phyloP scores from a whole-genome alignment of 2,888 invertebrate genomes.

The Osedax frankpressi region DNA sequence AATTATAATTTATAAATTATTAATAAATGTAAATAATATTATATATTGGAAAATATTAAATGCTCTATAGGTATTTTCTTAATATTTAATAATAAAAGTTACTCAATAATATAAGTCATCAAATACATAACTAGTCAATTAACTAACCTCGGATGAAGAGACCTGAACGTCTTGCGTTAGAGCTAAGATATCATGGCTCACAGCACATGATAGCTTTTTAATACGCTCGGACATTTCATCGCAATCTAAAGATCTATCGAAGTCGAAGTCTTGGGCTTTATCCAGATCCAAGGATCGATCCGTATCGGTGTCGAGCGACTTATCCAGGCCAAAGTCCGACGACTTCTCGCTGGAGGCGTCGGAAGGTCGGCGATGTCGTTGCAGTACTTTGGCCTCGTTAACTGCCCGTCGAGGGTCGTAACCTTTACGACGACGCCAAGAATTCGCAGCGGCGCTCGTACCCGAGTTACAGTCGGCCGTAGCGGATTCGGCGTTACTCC shows the following conservation, averaged over 20 bases:
- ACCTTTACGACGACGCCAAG: conserved; percentile 86
- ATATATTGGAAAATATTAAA: no score
- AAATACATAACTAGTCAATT: no score
- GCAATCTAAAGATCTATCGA: no score
- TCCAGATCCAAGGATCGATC: neutral
- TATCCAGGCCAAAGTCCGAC: neutral
- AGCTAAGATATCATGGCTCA: conserved; percentile 8
- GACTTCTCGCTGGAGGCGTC: neutral
- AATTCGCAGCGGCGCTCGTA: conserved; percentile 56
- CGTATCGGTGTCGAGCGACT: neutral
- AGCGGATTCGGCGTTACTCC: neutral
- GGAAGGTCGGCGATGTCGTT: neutral
- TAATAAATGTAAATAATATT: no score
- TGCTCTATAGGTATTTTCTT: no score
- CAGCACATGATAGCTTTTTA: neutral
- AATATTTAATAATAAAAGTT: no score
- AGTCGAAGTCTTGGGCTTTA: neutral
- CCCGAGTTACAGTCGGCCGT: conserved; percentile 31
- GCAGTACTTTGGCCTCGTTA: conserved; percentile 55
- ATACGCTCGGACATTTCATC: conserved; percentile 5
- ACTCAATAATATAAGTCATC: no score
- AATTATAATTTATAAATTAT: no score
- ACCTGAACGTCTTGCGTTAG: neutral
- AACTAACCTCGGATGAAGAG: no score
- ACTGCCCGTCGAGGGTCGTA: conserved; percentile 91